These are phyloP conservation scores for Gastrophysa polygoni DNA, from an alignment of 2,888 invertebrate genomes.

Conservation along the genomic window DNA sequence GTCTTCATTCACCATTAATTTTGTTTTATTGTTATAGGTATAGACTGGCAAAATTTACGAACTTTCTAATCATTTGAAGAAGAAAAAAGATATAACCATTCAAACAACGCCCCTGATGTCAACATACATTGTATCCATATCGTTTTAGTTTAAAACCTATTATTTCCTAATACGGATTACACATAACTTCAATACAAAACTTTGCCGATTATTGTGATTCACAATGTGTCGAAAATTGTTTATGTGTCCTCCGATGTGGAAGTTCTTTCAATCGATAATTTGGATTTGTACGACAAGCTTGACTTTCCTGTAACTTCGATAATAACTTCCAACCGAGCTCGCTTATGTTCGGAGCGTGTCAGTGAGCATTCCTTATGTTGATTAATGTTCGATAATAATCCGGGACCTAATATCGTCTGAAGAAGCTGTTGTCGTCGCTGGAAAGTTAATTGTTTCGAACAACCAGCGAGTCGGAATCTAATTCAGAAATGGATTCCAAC, in stretches of 20 bases:
- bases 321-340: background rate
- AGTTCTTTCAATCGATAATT: constrained; percentile 12
- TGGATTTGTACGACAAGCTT: constrained; percentile 10
- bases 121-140: too few relatives aligned
- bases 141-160: too few relatives aligned
- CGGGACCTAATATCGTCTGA: background rate
- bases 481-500: too few relatives aligned
- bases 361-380: background rate
- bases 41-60: too few relatives aligned
- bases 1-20: too few relatives aligned
- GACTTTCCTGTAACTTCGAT: constrained; percentile 7
- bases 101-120: too few relatives aligned
- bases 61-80: too few relatives aligned
- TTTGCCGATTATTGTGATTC: constrained; percentile 8
- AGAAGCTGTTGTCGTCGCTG: background rate
- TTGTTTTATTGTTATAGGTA: too few relatives aligned
- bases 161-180: background rate
- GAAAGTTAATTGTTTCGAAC: background rate
- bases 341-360: constrained; percentile 2
- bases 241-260: background rate
- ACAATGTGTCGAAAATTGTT: constrained; percentile 10
- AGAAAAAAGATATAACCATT: too few relatives aligned
- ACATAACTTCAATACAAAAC: background rate
- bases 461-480: background rate
- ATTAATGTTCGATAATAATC: background rate